Base-by-base conservation (phyloP, 2,113 vertebrate species). In the Catharus bicknelli region DNA sequence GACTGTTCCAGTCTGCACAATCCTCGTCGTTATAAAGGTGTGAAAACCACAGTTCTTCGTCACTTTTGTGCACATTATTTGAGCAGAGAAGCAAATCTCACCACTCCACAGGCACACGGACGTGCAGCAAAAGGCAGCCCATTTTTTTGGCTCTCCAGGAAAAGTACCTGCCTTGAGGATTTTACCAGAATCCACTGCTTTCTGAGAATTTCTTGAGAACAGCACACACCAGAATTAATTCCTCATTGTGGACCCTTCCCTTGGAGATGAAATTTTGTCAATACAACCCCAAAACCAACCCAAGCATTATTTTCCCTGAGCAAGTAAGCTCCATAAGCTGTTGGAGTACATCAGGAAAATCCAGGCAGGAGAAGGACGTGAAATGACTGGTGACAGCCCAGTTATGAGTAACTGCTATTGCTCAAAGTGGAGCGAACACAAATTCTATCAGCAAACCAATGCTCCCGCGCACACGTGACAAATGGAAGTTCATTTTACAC, bases 1-100 rank as follows among this genome's bases (percentile, higher is more conserved):
- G 32, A 11, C 27, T 23, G 7, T 1, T 45, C n/a, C 16, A 30
- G 30, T 62, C 9, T 53, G 30, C 45, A 50, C 42, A n/a, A 30
- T 4, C 43, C 53, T 55, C 7, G 2, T 4, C 3, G 1, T 13
- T 47, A 58, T 9, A 29, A 26, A 74, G 5, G 10, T 20, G 47
- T 25, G 34, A 23, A n/a, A 57, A 61, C 53, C 1, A 2, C 26
- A 13, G 8, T 13, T 70, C 53, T 53, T 19, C 34, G n/a, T 64
- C 58, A 26, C 29, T 47, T 64, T 3, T 0, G 4, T 5, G 23
- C 32, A 7, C 3, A 0, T 20, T 16, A 27, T 23, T 48, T 36
- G 51, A 57, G 43, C n/a, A 45, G 27, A 59, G 57, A 5, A 59
- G 30, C 30, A 23, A 32, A 47, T 11, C 45, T 69, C 10, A 9